A percentile compares a stretch with the other conserved stretches of the same genome.
These are phyloP conservation scores for Eptatretus atami DNA, from an alignment of 2,797 vertebrate species.

Conservation along the genomic window DNA sequence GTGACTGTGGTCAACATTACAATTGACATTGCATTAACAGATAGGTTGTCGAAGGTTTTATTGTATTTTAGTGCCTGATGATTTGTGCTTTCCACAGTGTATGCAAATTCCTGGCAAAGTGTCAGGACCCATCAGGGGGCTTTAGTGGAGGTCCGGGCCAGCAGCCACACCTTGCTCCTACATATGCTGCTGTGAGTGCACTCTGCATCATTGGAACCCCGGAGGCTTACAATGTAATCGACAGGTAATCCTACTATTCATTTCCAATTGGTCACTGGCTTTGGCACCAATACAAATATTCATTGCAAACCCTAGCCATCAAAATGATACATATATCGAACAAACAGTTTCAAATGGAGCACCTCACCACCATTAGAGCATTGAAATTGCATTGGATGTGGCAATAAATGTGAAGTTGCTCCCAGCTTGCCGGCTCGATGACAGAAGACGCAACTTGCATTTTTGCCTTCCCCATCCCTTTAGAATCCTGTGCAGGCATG, in stretches of 20 bases:
- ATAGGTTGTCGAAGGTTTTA: too few species aligned
- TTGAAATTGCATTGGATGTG: too few species aligned
- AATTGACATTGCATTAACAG: too few species aligned
- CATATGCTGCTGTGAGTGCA: constrained; percentile 59
- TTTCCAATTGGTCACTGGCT: background rate
- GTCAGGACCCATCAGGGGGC: constrained; percentile 48
- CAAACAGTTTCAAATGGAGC: too few species aligned
- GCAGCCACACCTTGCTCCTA: constrained; percentile 66
- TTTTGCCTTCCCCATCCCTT: too few species aligned
- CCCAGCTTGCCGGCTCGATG: background rate
- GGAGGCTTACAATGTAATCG: constrained; percentile 43
- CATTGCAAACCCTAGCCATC: background rate
- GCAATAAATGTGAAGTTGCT: too few species aligned
- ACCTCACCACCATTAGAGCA: too few species aligned
- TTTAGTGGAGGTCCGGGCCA: constrained; percentile 65
- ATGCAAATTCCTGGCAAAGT: constrained; percentile 47
- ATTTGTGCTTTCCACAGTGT: constrained; percentile 20
- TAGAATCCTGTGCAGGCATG: too few species aligned
- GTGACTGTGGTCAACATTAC: too few species aligned
- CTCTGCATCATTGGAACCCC: constrained; percentile 76
- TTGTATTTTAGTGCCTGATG: background rate
- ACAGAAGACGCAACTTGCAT: too few species aligned
- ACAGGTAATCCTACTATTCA: constrained; percentile 24
- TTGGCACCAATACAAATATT: background rate
- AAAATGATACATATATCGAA: background rate